Conservation (phyloP, 2,888 invertebrate genomes). For the Ypsolopha sequella region DNA sequence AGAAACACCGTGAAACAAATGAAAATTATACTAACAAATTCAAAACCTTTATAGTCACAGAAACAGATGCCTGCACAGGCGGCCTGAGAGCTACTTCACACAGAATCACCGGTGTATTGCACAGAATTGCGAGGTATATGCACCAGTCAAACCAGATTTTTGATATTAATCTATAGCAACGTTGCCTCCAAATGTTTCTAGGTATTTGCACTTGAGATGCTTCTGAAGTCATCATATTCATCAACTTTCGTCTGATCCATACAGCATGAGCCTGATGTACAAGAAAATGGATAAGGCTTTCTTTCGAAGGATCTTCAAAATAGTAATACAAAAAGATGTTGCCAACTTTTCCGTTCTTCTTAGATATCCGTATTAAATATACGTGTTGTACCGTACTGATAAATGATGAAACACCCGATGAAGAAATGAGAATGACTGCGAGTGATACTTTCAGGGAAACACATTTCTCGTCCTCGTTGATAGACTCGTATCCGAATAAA, state of each 20-base stretch:
- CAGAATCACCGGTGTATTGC: slow-evolving; percentile 54
- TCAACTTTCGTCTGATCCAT: slow-evolving; percentile 51
- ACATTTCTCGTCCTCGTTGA: too few relatives aligned
- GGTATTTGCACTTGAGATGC: slow-evolving; percentile 40
- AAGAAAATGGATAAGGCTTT: too few relatives aligned
- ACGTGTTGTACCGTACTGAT: too few relatives aligned
- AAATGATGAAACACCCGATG: too few relatives aligned
- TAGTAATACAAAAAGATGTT: too few relatives aligned
- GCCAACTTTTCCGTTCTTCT: too few relatives aligned
- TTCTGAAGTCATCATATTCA: slow-evolving; percentile 43
- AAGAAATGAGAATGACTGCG: too few relatives aligned
- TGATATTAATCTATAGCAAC: slow-evolving; percentile 40
- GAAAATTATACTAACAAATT: slow-evolving; percentile 40
- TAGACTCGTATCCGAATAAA: too few relatives aligned
- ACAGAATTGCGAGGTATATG: slow-evolving; percentile 50
- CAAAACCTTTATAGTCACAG: slow-evolving; percentile 34
- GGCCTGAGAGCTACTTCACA: slow-evolving; percentile 38
- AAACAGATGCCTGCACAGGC: slow-evolving; percentile 19
- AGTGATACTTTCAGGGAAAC: too few relatives aligned
- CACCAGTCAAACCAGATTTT: slow-evolving; percentile 55
- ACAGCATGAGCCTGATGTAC: slow-evolving; percentile 41
- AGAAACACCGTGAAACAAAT: background rate
- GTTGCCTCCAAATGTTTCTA: slow-evolving; percentile 34
- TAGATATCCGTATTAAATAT: too few relatives aligned
- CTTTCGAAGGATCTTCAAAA: too few relatives aligned